Base-by-base conservation (phyloP, 2,113 vertebrate genomes). In the Halcyon senegalensis region DNA sequence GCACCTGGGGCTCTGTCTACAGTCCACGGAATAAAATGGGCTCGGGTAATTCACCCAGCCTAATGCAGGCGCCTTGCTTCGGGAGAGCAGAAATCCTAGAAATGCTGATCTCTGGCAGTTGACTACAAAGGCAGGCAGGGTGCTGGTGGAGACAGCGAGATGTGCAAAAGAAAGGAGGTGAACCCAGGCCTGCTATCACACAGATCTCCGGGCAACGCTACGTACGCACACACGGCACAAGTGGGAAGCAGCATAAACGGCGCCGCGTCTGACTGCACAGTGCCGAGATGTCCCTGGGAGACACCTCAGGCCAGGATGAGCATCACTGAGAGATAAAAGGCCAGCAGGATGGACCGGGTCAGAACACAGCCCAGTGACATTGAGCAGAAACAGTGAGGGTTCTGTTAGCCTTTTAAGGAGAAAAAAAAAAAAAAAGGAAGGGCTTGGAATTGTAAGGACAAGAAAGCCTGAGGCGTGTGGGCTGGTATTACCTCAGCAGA, bases 1-100 rank as follows among this genome's bases (percentile, higher is more conserved):
- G 92, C 94, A 92, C 94, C 92, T 20, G 80, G 87, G 92, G 92
- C 92, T 83, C 89, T 75, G 83, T 68, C 95, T 91, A 17, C 16
- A 24, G 76, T 39, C 92, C 81, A 2, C 0, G 1, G 24, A 59
- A 10, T 20, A 31, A 25, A 27, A 9, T 12, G 74, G 80, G 90
- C 46, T n/a, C 59, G 1, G 30, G 24, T 50, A 48, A 60, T 46
- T 23, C 75, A 1, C 16, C 33, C 70, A 55, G 75, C 21, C 46
- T 31, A 19, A 55, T 5, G 69, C 75, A 41, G 76, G 75, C 27
- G 4, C 79, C 87, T 9, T 0, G 21, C 51, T 19, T 1, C 2
- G 21, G 2, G 10, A 37, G 63, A 28, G 59, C 73, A 0, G 18
- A 2, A 8, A 5, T 2, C 35, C 60, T 11, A 2, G 19, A 4